Base-by-base conservation (phyloP, 2,797 vertebrate genomes). In the Myiotriccus ornatus region DNA sequence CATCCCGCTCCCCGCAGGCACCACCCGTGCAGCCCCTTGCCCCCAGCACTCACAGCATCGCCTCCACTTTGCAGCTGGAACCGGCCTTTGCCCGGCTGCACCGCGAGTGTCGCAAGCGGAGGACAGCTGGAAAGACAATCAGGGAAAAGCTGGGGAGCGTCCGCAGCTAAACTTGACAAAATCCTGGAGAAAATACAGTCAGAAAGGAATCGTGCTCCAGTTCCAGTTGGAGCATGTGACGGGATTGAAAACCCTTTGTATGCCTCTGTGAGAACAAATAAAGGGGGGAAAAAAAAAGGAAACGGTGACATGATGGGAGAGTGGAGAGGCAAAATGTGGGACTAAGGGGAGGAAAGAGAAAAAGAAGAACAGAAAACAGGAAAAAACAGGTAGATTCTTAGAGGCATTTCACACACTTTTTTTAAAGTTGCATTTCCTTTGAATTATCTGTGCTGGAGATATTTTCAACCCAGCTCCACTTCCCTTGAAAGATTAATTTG, bases 401-500 rank as follows among this genome's bases (percentile, higher is more conserved):
- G 85, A 91, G 52, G 35, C 65, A 94, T 77, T 79, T 94, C 59
- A 62, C 46, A 44, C 44, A 35, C 5, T 50, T 86, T 91, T 86
- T 84, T 55, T 35, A 41, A 94, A 94, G 83, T 71, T 91, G 62
- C 57, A 91, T 47, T 95, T 94, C 85, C 90, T 94, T 86, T 90
- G 85, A 94, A 90, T 93, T 94, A 91, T 90, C 77, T 81, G 32
- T 59, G 74, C 55, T 86, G 90, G 70, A 94, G 77, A 25, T 79
- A 95, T 49, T 93, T 93, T 87, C 73, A 93, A 84, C 74, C 21
- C 52, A 86, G 59, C 83, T 78, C 76, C 3, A 7, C 53, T 96
- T 93, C 79, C 93, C 89, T 93, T 96, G 85, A 95, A 95, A 93
- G 89, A 88, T 93, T 70, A 73, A 84, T 88, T 47, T 91, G 89